A percentile compares a stretch with the other conserved stretches of the same genome.
These are phyloP conservation scores for Cyphomyrmex costatus DNA, from an alignment of 1,140 invertebrate genomes.

Conservation along the genomic window DNA sequence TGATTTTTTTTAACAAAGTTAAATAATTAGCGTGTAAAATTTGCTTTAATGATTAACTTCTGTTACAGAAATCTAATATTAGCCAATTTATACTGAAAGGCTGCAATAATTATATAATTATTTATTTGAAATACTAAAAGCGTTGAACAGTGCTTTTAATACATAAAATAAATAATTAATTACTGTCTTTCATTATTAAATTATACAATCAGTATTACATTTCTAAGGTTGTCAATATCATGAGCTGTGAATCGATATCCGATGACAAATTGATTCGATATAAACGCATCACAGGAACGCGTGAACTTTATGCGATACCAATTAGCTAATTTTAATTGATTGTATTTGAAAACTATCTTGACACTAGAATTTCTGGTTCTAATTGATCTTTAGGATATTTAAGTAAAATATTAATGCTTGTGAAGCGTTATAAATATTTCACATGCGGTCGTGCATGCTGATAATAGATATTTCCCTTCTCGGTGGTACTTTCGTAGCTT, in stretches of 20 bases:
- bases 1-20: not conserved
- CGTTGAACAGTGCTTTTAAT: too few species aligned
- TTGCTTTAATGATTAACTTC: not conserved
- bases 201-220: too few species aligned
- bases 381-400: not conserved
- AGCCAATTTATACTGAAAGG: too few species aligned
- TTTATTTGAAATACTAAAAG: too few species aligned
- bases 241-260: not conserved
- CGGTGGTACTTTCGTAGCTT: slow-evolving; percentile 46
- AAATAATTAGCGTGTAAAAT: not conserved
- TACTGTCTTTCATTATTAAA: too few species aligned
- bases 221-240: not conserved
- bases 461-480: not conserved
- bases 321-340: not conserved
- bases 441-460: too few species aligned
- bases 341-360: not conserved
- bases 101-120: too few species aligned
- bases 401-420: not conserved
- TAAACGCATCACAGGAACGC: not conserved
- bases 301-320: not conserved
- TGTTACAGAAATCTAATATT: too few species aligned
- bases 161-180: too few species aligned
- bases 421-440: not conserved
- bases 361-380: not conserved
- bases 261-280: not conserved